Base-by-base conservation (phyloP, 2,888 invertebrate genomes). In the Mythimna pallens region DNA sequence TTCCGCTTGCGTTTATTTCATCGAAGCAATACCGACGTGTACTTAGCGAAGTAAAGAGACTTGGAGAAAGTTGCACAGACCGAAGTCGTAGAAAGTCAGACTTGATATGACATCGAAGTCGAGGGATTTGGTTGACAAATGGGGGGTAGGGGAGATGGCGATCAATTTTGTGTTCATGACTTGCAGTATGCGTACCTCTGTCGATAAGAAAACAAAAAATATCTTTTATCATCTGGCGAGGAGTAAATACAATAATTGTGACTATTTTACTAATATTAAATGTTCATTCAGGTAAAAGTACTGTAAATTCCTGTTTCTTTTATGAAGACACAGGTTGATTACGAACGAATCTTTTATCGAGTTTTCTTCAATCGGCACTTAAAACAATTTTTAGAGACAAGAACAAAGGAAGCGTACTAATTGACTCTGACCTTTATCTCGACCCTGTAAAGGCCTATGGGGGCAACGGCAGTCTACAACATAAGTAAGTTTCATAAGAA, bases 61-160 rank as follows among this genome's bases (percentile, higher is more conserved):
- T 78, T 52, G 65, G 61, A 82, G 67, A 63, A 52, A 70, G 83
- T 81, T 70, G 34, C 47, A 43, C 40, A 73, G 65, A 66, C 67
- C 55, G 59, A 63, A 80, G 83, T 61, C 80, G 69, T 70, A 61
- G 74, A 22, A 73, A 70, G 65, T 68, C 65, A 40, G 73, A 64
- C 59, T 62, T 58, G 58, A 62, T 67, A 67, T 52, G 70, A 55
- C 58, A 64, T 25, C 25, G 64, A 61, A 62, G 62, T 59, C 52
- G 55, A 58, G 34, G 65, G 66, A 57, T 82, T 79, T 70, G 65
- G 25, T 34, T 54, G 71, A 85, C 86, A 76, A 81, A 83, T 76
- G 70, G 66, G 64, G 64, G 54, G 36, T 54, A 52, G 47, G 36
- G n/a, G 36, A 57, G 61, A 70, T 61, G 57, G 36, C 12, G 66